phyloP scores from a whole-genome alignment of 1,140 invertebrate genomes.

The Helicorthomorpha holstii region DNA sequence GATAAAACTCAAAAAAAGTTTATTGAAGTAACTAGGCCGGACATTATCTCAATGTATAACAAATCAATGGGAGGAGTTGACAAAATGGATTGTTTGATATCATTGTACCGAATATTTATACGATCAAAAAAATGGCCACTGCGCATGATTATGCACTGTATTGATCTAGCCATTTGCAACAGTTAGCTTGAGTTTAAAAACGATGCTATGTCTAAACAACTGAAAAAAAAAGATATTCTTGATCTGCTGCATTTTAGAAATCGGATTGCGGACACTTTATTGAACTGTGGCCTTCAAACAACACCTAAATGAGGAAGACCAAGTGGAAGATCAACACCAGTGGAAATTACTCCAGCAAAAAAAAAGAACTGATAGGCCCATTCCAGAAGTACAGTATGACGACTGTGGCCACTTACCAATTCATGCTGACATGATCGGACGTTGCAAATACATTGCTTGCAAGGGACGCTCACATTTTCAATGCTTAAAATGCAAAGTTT shows the following conservation, averaged over 20 bases:
- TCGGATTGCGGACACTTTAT: neutral
- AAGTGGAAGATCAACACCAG: neutral
- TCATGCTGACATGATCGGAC: neutral
- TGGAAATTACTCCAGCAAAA: neutral
- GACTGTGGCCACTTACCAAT: neutral
- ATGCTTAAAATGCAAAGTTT: neutral
- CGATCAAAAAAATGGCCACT: neutral
- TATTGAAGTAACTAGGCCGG: neutral
- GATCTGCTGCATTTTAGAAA: neutral
- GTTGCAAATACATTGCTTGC: neutral
- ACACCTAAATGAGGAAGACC: neutral
- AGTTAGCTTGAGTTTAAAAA: neutral
- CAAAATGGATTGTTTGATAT: neutral
- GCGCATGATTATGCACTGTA: neutral
- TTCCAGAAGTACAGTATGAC: neutral
- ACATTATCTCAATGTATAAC: neutral
- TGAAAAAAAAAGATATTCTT: neutral
- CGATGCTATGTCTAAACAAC: neutral
- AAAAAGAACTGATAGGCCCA: neutral
- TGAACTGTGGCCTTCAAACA: neutral
- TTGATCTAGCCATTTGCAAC: neutral
- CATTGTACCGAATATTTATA: conserved; percentile 1
- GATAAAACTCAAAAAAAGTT: neutral
- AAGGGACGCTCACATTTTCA: neutral
- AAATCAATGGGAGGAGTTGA: conserved; percentile 2